Conservation (phyloP, 2,113 vertebrate genomes). For the Pycnonotus jocosus region DNA sequence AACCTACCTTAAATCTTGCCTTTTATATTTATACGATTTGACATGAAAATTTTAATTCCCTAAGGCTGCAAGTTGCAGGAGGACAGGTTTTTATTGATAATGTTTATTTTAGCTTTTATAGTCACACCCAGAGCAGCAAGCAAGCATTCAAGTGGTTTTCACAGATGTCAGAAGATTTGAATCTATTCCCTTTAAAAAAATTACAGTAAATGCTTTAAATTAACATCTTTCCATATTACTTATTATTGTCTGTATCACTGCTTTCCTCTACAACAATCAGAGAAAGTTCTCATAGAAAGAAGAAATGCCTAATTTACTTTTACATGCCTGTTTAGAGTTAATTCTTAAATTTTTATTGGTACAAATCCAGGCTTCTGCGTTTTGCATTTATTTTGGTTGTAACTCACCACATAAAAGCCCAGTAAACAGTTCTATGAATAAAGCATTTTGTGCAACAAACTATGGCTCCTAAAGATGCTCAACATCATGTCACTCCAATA, state of each 20-base stretch:
- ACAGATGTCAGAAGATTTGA: conserved; percentile 68
- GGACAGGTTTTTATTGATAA: conserved; percentile 68
- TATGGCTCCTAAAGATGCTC: neutral
- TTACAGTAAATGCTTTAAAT: conserved; percentile 59
- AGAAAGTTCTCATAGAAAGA: neutral
- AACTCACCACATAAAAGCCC: neutral
- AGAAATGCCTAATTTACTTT: neutral
- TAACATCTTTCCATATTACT: conserved; percentile 22
- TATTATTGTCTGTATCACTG: conserved; percentile 48
- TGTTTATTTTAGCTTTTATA: conserved; percentile 77
- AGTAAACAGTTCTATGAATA: neutral
- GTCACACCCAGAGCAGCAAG: conserved; percentile 48
- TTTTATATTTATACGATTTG: neutral
- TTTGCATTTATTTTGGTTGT: neutral
- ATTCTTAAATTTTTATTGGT: neutral
- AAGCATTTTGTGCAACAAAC: neutral
- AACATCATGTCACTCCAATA: neutral
- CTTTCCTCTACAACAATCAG: neutral
- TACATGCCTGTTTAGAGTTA: neutral
- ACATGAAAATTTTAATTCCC: neutral
- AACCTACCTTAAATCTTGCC: neutral
- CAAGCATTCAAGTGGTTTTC: conserved; percentile 69
- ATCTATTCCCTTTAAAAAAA: conserved; percentile 76
- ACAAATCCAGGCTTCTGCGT: neutral
- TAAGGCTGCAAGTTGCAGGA: neutral